Evolutionary conservation across 2,888 invertebrate species (phyloP).

Genomic region (Agriopis leucophaearia): DNA sequence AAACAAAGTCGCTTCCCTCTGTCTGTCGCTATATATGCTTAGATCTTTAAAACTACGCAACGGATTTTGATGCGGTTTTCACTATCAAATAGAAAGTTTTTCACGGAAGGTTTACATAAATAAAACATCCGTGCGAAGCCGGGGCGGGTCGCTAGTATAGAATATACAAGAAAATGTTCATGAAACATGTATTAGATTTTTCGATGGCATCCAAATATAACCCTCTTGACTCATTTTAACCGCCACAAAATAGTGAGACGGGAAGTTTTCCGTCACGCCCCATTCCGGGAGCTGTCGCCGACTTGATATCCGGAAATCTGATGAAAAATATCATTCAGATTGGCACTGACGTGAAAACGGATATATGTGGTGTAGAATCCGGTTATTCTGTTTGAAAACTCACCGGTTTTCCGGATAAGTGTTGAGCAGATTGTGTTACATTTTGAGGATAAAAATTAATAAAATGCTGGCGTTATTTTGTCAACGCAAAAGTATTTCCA

Average conservation of each 20-base stretch:
- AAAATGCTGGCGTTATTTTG: too few species aligned
- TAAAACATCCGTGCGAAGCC: not conserved
- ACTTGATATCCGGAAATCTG: slow-evolving; percentile 19
- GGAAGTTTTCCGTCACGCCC: slow-evolving; percentile 12
- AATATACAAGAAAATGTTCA: not conserved
- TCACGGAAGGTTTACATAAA: not conserved
- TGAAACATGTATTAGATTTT: not conserved
- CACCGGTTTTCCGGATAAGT: not conserved
- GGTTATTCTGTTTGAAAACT: slow-evolving; percentile 12
- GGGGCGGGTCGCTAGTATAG: too few species aligned
- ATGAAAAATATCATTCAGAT: slow-evolving; percentile 25
- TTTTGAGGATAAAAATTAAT: too few species aligned
- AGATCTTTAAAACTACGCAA: too few species aligned
- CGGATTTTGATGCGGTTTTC: too few species aligned
- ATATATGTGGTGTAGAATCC: slow-evolving; percentile 1
- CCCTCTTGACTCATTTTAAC: slow-evolving; percentile 16
- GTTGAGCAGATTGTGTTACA: not conserved
- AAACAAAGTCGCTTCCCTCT: too few species aligned
- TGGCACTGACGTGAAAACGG: slow-evolving; percentile 17
- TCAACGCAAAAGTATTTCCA: too few species aligned
- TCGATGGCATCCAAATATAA: not conserved
- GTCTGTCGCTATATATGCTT: too few species aligned
- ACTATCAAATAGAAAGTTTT: too few species aligned
- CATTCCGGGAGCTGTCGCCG: slow-evolving; percentile 13
- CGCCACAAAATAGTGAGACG: slow-evolving; percentile 3